These are phyloP conservation scores for Lepisosteus osseus DNA, from an alignment of 2,113 vertebrate species.

Conservation along the genomic window DNA sequence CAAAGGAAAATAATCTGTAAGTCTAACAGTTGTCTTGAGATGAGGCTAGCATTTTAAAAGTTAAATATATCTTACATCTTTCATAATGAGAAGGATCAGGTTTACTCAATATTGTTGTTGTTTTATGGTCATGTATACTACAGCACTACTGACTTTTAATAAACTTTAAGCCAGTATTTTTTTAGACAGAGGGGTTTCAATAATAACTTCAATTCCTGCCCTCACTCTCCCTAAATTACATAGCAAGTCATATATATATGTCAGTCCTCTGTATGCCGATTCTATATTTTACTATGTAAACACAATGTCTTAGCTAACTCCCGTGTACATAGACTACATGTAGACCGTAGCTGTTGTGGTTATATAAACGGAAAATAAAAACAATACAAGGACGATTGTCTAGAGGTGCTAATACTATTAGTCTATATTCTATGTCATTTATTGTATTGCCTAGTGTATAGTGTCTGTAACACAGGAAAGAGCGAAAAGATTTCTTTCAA, in stretches of 20 bases:
- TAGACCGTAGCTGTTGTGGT: conserved; percentile 53
- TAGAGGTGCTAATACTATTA: conserved; percentile 72
- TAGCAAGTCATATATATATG: conserved; percentile 44
- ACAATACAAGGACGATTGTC: conserved; percentile 56
- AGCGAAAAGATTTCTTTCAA: conserved; percentile 60
- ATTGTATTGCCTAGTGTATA: conserved; percentile 64
- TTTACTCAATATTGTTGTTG: too few species aligned
- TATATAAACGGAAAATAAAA: conserved; percentile 60
- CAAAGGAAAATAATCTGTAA: not conserved
- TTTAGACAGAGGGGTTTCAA: conserved; percentile 18
- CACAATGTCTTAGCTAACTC: conserved; percentile 55
- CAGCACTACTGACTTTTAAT: not conserved
- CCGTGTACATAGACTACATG: conserved; percentile 59
- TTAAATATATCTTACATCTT: not conserved
- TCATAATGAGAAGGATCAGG: too few species aligned
- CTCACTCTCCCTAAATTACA: conserved; percentile 37
- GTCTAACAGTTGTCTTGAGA: not conserved
- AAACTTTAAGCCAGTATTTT: conserved; percentile 33
- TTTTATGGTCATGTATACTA: conserved; percentile 6
- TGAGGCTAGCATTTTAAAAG: not conserved
- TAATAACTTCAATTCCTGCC: conserved; percentile 1
- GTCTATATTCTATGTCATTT: conserved; percentile 67
- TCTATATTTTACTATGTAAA: conserved; percentile 55
- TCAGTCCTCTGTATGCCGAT: conserved; percentile 47
- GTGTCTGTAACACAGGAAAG: conserved; percentile 64